Evolutionary conservation across 2,888 invertebrate genomes (phyloP).

Genomic region (Gibbula magus): DNA sequence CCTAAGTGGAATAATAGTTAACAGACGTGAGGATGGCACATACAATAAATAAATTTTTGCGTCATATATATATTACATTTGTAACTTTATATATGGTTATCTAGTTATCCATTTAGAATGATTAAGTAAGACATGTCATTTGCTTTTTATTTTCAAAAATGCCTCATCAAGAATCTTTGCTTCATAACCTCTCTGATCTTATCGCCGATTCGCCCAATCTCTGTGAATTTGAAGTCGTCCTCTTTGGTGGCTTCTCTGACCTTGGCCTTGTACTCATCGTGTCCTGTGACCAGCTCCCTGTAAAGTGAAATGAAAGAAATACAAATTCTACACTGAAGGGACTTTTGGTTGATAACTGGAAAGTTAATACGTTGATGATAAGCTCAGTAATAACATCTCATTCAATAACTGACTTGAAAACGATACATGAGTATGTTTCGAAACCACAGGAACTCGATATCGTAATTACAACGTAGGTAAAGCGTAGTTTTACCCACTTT

Average conservation of each 20-base stretch:
- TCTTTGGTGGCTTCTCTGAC: constrained; percentile 27
- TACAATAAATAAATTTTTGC: no score
- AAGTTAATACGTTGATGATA: background rate
- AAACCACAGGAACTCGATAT: no score
- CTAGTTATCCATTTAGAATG: no score
- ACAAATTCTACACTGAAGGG: background rate
- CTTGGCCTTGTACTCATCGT: constrained; percentile 32
- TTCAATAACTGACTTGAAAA: no score
- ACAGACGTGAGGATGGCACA: no score
- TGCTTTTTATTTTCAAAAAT: background rate
- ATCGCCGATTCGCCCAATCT: constrained; percentile 27
- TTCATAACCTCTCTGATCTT: constrained; percentile 8
- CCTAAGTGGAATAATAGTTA: no score
- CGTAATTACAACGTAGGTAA: no score
- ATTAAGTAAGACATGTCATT: background rate
- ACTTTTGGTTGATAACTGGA: no score
- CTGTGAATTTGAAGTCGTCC: constrained; percentile 13
- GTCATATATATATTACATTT: no score
- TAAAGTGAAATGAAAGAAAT: background rate
- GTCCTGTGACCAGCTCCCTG: constrained; percentile 33
- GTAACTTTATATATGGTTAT: no score
- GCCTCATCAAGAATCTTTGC: constrained; percentile 10
- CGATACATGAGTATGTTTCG: no score
- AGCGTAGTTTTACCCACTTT: no score
- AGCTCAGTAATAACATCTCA: background rate